Evolutionary conservation across 1,140 invertebrate species (phyloP).

Genomic region (Lucilia sericata): DNA sequence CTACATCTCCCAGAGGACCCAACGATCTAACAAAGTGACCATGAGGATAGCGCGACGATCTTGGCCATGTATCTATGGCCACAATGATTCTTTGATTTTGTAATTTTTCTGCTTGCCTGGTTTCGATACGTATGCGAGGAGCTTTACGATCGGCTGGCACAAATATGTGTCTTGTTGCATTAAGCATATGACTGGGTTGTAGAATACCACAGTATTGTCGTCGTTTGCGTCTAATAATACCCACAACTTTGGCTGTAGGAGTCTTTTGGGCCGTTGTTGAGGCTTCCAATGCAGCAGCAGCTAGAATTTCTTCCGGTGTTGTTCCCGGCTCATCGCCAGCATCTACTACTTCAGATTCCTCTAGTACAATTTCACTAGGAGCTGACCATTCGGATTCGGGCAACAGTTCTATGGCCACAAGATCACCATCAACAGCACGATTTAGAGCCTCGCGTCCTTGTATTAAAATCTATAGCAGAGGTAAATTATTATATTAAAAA

Average conservation of each 20-base stretch:
- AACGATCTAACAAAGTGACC: constrained; percentile 91
- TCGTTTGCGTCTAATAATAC: constrained; percentile 97
- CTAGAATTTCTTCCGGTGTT: constrained; percentile 55
- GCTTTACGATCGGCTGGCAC: constrained; percentile 90
- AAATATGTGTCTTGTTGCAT: constrained; percentile 83
- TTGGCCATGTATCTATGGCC: constrained; percentile 92
- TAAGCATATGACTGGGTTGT: constrained; percentile 81
- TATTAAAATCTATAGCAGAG: constrained; percentile 78
- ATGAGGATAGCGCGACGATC: constrained; percentile 80
- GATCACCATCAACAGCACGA: constrained; percentile 95
- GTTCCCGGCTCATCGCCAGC: constrained; percentile 76
- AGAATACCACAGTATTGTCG: constrained; percentile 96
- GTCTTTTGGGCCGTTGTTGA: constrained; percentile 53
- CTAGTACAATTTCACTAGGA: constrained; percentile 85
- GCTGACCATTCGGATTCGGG: constrained; percentile 91
- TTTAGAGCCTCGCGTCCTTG: constrained; percentile 92
- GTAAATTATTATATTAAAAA: not conserved
- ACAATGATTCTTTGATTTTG: constrained; percentile 89
- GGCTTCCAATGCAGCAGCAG: not conserved
- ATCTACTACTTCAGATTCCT: constrained; percentile 80
- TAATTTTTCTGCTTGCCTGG: constrained; percentile 85
- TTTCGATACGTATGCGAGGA: constrained; percentile 92
- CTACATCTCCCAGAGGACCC: constrained; percentile 83
- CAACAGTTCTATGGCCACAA: constrained; percentile 92
- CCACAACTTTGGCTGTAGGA: constrained; percentile 91